A percentile compares a stretch with the other conserved stretches of the same genome.
These are phyloP conservation scores for Hydropotes inermis DNA, from an alignment of 2,113 vertebrate species.

Conservation along the genomic window DNA sequence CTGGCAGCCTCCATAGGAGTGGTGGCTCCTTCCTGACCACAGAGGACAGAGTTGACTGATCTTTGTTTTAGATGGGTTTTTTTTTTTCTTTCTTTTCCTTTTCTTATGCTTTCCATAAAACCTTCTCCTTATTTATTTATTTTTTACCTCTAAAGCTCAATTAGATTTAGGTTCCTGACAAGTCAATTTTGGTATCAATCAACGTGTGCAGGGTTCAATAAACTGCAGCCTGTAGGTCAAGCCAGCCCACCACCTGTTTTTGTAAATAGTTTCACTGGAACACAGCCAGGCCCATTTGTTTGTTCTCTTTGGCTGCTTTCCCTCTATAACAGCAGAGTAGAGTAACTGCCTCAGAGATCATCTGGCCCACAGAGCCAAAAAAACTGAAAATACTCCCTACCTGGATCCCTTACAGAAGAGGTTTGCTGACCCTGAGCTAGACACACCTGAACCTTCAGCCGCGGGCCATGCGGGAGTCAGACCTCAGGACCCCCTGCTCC, in stretches of 20 bases:
- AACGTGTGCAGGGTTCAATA: background rate
- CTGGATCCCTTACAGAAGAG: background rate
- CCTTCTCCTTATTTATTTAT: background rate
- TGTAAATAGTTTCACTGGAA: background rate
- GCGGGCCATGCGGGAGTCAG: background rate
- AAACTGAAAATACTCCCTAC: background rate
- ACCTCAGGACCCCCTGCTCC: background rate
- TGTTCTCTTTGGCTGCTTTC: background rate
- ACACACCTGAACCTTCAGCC: background rate
- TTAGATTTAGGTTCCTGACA: background rate
- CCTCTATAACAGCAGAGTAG: fast-evolving
- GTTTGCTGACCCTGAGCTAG: background rate
- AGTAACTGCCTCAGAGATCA: background rate
- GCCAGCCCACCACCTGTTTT: background rate
- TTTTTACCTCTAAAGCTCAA: background rate
- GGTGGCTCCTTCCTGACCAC: background rate
- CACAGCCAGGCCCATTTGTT: background rate
- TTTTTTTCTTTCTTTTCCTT: background rate
- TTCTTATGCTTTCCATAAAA: background rate
- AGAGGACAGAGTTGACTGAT: background rate
- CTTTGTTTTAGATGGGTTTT: background rate
- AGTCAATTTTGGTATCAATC: background rate
- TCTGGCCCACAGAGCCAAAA: background rate
- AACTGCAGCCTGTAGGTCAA: background rate
- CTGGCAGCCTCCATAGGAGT: background rate